Conservation (phyloP, 2,888 invertebrate genomes). For the Ctena decussata region DNA sequence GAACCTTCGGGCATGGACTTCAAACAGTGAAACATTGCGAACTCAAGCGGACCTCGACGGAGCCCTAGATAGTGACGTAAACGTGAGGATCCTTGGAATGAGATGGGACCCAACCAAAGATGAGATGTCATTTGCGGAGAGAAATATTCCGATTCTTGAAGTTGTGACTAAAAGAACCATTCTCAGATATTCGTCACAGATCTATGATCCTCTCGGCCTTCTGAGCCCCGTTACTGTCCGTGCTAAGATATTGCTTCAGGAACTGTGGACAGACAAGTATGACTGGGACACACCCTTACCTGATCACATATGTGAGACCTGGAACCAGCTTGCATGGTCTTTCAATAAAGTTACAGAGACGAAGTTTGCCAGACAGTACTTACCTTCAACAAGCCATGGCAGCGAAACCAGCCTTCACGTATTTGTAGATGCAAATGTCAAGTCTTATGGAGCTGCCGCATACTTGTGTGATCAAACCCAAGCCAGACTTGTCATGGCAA, state of each 20-base stretch:
- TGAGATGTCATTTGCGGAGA: background rate
- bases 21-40: background rate
- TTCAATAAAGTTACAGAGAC: background rate
- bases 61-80: slow-evolving; percentile 3
- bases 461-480: slow-evolving; percentile 23
- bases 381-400: background rate
- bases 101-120: slow-evolving; percentile 46
- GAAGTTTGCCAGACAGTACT: background rate
- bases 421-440: slow-evolving; percentile 9
- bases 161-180: too few relatives aligned
- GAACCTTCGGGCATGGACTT: background rate
- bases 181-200: too few relatives aligned
- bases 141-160: background rate
- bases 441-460: slow-evolving; percentile 41
- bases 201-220: too few relatives aligned
- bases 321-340: background rate
- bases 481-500: slow-evolving; percentile 38
- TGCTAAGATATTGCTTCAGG: too few relatives aligned
- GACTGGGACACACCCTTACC: too few relatives aligned
- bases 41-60: slow-evolving; percentile 16
- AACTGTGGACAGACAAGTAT: too few relatives aligned
- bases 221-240: too few relatives aligned
- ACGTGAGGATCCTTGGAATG: slow-evolving; percentile 39
- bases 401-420: background rate
- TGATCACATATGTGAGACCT: background rate